These are phyloP conservation scores for Sylvicola fuscatus DNA, from an alignment of 2,888 invertebrate species.

Conservation along the genomic window DNA sequence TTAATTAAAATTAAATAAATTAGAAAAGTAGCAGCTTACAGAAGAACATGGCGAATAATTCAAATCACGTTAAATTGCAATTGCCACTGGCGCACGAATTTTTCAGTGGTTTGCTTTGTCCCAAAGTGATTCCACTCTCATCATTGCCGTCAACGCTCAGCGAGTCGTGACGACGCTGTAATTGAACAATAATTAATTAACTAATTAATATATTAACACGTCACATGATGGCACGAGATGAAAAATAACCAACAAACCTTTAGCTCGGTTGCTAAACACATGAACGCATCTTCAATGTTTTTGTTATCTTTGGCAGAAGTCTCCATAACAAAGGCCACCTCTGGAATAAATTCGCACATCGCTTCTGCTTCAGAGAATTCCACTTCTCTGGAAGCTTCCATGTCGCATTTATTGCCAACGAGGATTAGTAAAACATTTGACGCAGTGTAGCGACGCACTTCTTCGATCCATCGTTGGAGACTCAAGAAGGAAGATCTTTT, in stretches of 20 bases:
- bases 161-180: slow-evolving; percentile 54
- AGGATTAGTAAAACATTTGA: slow-evolving; percentile 76
- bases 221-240: background rate
- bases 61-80: too few species aligned
- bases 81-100: background rate
- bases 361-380: slow-evolving; percentile 71
- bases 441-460: slow-evolving; percentile 84
- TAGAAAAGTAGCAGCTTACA: too few species aligned
- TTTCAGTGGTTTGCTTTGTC: background rate
- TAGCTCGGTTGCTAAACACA: slow-evolving; percentile 66
- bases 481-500: slow-evolving; percentile 80
- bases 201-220: too few species aligned
- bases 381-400: slow-evolving; percentile 56
- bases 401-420: slow-evolving; percentile 84
- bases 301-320: slow-evolving; percentile 83
- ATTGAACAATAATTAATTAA: slow-evolving; percentile 11
- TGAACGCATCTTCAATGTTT: slow-evolving; percentile 76
- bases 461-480: slow-evolving; percentile 88
- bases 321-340: slow-evolving; percentile 70
- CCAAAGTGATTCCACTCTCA: slow-evolving; percentile 8
- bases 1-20: too few species aligned
- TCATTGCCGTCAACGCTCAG: slow-evolving; percentile 36
- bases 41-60: too few species aligned
- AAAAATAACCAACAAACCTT: slow-evolving; percentile 34
- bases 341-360: slow-evolving; percentile 67